phyloP scores from a whole-genome alignment of 30 jellyfish, hydroid and myxozoan species.

The Cassiopea andromeda region DNA sequence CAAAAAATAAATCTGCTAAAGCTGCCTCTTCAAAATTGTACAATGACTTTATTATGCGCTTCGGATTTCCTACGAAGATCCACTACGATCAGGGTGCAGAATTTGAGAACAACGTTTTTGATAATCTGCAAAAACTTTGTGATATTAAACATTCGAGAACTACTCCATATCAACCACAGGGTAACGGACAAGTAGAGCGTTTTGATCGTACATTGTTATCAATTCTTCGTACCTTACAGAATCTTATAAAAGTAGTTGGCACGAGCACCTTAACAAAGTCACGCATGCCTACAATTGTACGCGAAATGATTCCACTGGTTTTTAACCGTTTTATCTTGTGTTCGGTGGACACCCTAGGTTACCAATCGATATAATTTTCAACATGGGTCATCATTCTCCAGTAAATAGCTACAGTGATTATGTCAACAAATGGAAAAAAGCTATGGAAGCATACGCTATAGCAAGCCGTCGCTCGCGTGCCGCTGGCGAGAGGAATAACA shows the following conservation, averaged over 20 bases:
- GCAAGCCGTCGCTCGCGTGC: slow-evolving; percentile 13
- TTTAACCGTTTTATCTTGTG: slow-evolving; percentile 4
- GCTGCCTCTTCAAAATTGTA: slow-evolving; percentile 47
- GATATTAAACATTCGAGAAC: slow-evolving; percentile 47
- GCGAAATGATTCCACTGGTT: slow-evolving; percentile 1
- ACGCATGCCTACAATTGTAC: slow-evolving; percentile 68
- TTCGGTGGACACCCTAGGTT: slow-evolving; percentile 22
- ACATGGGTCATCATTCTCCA: neutral
- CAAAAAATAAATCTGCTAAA: slow-evolving; percentile 39
- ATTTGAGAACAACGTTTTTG: slow-evolving; percentile 47
- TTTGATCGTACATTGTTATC: slow-evolving; percentile 40
- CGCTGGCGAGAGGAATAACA: neutral
- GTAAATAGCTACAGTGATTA: neutral
- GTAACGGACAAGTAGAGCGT: slow-evolving; percentile 53
- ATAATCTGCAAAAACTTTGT: slow-evolving; percentile 22
- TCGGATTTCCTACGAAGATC: slow-evolving; percentile 40
- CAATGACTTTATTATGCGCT: slow-evolving; percentile 46
- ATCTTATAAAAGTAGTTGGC: slow-evolving; percentile 51
- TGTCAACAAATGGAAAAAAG: slow-evolving; percentile 14
- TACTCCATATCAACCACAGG: slow-evolving; percentile 68
- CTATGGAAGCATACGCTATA: slow-evolving; percentile 22
- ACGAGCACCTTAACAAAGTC: slow-evolving; percentile 52
- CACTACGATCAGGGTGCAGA: slow-evolving; percentile 68
- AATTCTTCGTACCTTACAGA: slow-evolving; percentile 52
- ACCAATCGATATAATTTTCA: slow-evolving; percentile 3